These are phyloP conservation scores for Diplosoma virens DNA, from an alignment of 23 tunicate species.

Conservation along the genomic window DNA sequence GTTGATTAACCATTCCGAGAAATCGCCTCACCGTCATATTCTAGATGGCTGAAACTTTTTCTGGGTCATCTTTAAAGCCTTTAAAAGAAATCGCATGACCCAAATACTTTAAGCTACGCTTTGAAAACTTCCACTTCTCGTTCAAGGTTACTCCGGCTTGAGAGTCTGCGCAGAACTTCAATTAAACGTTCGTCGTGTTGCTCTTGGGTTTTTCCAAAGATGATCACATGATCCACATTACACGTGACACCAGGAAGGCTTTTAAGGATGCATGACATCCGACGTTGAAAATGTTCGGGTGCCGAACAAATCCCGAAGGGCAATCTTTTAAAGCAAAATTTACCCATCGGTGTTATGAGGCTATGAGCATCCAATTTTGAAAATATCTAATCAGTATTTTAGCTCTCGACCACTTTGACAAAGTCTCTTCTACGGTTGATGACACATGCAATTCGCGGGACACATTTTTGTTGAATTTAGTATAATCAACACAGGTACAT, in stretches of 20 bases:
- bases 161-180: not conserved
- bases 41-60: not conserved
- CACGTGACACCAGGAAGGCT: conserved; percentile 14
- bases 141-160: conserved; percentile 25
- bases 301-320: conserved; percentile 44
- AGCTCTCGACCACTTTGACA: not conserved
- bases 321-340: conserved; percentile 45
- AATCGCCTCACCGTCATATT: conserved; percentile 9
- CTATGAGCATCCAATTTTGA: conserved; percentile 39
- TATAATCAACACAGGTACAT: conserved; percentile 40
- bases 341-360: conserved; percentile 25
- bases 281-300: conserved; percentile 41
- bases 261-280: conserved; percentile 6
- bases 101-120: conserved; percentile 2
- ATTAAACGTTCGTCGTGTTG: conserved; percentile 20
- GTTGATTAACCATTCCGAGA: conserved; percentile 29
- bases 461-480: conserved; percentile 5
- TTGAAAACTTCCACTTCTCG: conserved; percentile 42
- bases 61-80: conserved; percentile 17
- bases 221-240: conserved; percentile 27
- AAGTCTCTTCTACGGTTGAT: not conserved
- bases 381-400: too few species aligned
- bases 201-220: conserved; percentile 22
- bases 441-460: not conserved
- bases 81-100: conserved; percentile 3